Evolutionary conservation across 2,113 vertebrate species (phyloP).

Genomic region (Origma solitaria): DNA sequence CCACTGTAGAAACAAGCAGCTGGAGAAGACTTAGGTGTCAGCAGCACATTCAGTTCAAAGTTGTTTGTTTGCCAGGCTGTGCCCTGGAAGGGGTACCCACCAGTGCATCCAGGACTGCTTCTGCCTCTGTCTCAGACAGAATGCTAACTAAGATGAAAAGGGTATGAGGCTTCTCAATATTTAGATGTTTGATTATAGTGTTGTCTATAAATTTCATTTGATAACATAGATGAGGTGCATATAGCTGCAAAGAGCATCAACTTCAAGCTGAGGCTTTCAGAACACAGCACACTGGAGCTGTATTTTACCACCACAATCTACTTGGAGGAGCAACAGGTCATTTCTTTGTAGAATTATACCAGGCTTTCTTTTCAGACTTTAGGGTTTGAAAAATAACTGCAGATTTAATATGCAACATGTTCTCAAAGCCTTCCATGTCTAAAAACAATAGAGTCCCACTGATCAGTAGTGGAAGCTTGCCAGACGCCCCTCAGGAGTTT

Average conservation of each 20-base stretch:
- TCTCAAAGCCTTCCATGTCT: background rate
- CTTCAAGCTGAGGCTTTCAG: background rate
- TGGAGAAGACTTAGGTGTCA: background rate
- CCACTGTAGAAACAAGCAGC: background rate
- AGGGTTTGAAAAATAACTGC: background rate
- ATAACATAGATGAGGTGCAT: background rate
- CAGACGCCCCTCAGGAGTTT: background rate
- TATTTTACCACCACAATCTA: background rate
- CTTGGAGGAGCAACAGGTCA: background rate
- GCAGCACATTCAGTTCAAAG: fast-evolving
- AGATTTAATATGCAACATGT: background rate
- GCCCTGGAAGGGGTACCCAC: background rate
- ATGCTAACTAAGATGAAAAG: background rate
- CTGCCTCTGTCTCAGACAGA: background rate
- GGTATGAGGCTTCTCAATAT: background rate
- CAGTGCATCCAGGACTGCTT: background rate
- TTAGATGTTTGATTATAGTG: background rate
- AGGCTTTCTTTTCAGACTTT: background rate
- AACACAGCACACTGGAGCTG: background rate
- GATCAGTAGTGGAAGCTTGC: background rate
- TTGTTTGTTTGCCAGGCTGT: background rate
- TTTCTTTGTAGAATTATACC: background rate
- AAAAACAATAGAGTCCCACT: background rate
- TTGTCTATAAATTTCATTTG: background rate
- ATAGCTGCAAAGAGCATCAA: background rate